phyloP scores from a whole-genome alignment of 2,113 vertebrate genomes.

The Arenaria interpres region DNA sequence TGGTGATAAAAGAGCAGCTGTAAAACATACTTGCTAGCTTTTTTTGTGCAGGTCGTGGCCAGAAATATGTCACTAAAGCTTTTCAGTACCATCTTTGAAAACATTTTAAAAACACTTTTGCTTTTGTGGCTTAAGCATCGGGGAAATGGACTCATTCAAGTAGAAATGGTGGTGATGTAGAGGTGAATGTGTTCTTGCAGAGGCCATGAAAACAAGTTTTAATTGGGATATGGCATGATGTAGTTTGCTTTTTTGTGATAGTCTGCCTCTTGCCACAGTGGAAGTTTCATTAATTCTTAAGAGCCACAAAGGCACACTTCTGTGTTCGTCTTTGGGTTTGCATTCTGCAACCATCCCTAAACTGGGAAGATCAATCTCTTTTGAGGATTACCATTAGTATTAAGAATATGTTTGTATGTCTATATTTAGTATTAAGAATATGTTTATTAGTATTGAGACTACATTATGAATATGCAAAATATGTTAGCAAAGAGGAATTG shows the following conservation, averaged over 20 bases:
- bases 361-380: background rate
- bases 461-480: background rate
- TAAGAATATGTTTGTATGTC: background rate
- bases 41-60: background rate
- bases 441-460: background rate
- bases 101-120: background rate
- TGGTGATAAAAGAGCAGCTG: background rate
- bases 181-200: background rate
- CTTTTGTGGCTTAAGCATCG: background rate
- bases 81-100: background rate
- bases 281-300: background rate
- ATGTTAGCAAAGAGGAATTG: background rate
- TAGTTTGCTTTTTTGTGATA: background rate
- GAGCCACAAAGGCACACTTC: background rate
- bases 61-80: background rate
- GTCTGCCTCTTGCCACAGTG: background rate
- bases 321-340: background rate
- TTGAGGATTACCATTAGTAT: background rate
- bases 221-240: background rate
- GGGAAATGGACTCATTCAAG: background rate
- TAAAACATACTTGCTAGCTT: background rate
- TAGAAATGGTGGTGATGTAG: background rate
- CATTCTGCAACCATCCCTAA: background rate
- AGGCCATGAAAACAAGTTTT: background rate
- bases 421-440: background rate